Conservation (phyloP, 2,888 invertebrate species). For the Timandra comae region DNA sequence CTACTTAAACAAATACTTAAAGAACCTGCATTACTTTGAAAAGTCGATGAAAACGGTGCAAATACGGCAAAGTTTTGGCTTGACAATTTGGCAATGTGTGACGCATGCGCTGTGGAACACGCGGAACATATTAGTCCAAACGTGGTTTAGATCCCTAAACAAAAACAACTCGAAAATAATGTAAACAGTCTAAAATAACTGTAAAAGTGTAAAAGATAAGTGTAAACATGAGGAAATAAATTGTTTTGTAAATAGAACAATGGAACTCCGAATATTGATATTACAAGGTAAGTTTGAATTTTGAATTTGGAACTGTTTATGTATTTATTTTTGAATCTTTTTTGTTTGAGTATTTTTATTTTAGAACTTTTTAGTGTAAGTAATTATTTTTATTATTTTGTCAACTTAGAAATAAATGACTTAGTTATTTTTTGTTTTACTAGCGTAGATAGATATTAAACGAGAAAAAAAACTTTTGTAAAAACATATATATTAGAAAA, state of each 20-base stretch:
- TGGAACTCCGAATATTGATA: not conserved
- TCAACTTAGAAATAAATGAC: no score
- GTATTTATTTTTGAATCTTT: no score
- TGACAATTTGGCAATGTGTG: constrained; percentile 35
- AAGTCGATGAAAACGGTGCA: constrained; percentile 64
- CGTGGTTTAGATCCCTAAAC: constrained; percentile 22
- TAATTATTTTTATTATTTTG: no score
- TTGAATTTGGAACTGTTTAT: no score
- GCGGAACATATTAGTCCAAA: constrained; percentile 30
- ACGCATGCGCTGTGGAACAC: constrained; percentile 44
- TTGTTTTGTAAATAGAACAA: not conserved
- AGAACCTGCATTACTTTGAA: constrained; percentile 22
- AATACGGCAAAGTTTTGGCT: constrained; percentile 26
- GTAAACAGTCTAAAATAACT: constrained; percentile 17
- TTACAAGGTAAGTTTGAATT: not conserved
- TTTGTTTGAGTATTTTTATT: not conserved
- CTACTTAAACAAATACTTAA: no score
- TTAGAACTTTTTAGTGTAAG: not conserved
- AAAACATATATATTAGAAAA: no score
- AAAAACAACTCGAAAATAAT: constrained; percentile 10
- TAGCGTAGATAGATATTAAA: no score
- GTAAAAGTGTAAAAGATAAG: not conserved
- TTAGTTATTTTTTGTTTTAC: no score
- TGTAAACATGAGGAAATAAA: no score
- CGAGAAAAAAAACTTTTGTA: no score